Percentiles rank a stretch among this genome's conserved stretches.
Evolutionary conservation across 1,140 invertebrate species (phyloP).

Genomic region (Muscidifurax raptorellus): DNA sequence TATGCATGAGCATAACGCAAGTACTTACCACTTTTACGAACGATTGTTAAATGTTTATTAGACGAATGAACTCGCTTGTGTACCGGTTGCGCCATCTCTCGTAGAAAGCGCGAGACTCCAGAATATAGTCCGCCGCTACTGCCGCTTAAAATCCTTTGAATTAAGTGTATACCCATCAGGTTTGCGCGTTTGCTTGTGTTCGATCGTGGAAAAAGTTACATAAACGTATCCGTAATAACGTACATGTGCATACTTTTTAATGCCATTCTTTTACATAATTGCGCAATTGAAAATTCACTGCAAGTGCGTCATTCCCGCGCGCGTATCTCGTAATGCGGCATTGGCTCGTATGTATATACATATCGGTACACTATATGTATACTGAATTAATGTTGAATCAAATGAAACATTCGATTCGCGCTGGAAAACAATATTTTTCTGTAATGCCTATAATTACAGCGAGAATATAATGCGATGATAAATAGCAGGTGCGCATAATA

Average conservation of each 20-base stretch:
- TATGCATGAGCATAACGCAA: background rate
- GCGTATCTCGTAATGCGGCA: background rate
- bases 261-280: background rate
- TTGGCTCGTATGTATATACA: background rate
- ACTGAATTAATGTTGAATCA: background rate
- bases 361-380: too few relatives aligned
- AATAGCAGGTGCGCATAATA: background rate
- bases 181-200: background rate
- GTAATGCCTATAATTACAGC: background rate
- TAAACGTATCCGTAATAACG: background rate
- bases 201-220: background rate
- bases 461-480: background rate
- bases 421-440: background rate
- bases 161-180: background rate
- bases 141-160: too few relatives aligned
- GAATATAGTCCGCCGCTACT: background rate
- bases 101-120: background rate
- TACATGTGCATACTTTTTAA: background rate
- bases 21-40: background rate
- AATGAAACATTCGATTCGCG: background rate
- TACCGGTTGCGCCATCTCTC: constrained; percentile 14
- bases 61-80: background rate
- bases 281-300: background rate
- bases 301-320: background rate
- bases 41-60: background rate